Evolutionary conservation across 2,797 vertebrate species (phyloP).

Genomic region (Megaceryle alcyon): DNA sequence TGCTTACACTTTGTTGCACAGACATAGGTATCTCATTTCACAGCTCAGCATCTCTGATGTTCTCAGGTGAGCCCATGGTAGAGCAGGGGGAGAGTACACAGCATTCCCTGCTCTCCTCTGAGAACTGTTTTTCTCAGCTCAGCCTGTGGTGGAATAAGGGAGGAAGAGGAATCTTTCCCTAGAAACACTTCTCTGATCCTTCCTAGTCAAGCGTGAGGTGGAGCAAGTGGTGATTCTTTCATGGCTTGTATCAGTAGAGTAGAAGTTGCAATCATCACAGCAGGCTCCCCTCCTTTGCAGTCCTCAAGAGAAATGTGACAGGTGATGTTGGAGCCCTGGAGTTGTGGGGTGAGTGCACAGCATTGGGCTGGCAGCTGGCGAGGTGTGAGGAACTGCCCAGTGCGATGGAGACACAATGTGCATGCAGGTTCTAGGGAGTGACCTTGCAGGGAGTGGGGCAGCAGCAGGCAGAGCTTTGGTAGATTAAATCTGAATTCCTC

Average conservation of each 20-base stretch:
- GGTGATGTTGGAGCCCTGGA: neutral
- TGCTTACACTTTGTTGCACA: neutral
- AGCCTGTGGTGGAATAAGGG: fast-evolving
- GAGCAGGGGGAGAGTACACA: neutral
- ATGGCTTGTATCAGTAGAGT: neutral
- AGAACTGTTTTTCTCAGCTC: neutral
- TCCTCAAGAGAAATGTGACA: neutral
- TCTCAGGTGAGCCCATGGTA: fast-evolving
- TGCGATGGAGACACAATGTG: fast-evolving
- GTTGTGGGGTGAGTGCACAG: neutral
- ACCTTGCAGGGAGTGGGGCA: neutral
- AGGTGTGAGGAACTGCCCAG: neutral
- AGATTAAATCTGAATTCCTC: neutral
- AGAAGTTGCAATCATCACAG: neutral
- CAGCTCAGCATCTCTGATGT: neutral
- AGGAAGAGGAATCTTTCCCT: neutral
- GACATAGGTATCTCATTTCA: neutral
- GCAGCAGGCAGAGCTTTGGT: neutral
- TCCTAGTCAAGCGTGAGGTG: neutral
- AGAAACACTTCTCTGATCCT: neutral
- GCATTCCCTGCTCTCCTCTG: neutral
- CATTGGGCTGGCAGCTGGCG: neutral
- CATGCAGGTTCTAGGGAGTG: neutral
- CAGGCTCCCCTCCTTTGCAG: neutral
- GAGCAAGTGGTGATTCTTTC: neutral